Evolutionary conservation across 2,113 vertebrate genomes (phyloP).

Genomic region (Odocoileus hemionus): DNA sequence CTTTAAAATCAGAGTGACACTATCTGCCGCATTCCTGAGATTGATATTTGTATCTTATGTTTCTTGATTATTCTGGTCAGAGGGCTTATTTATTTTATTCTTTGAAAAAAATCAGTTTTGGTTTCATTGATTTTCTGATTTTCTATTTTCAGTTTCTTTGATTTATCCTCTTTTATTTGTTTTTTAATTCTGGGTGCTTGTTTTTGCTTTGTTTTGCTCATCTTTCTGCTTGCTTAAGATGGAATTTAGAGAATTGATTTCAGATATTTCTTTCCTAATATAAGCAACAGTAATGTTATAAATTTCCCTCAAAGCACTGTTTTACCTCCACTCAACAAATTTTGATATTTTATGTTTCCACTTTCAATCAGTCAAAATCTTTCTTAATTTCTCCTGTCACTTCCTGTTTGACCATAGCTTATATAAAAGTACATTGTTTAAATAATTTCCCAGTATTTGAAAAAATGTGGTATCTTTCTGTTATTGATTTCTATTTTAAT

Average conservation of each 20-base stretch:
- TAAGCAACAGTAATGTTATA: not conserved
- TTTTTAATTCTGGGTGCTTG: not conserved
- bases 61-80: not conserved
- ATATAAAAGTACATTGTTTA: not conserved
- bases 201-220: not conserved
- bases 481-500: not conserved
- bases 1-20: not conserved
- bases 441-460: conserved; percentile 21
- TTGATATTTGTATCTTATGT: not conserved
- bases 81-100: not conserved
- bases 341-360: not conserved
- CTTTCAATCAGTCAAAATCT: conserved; percentile 12
- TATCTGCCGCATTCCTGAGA: not conserved
- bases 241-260: not conserved
- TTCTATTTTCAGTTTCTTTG: not conserved
- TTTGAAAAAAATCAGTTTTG: not conserved
- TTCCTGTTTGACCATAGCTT: not conserved
- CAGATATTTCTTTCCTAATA: not conserved
- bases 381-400: not conserved
- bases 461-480: not conserved
- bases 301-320: not conserved
- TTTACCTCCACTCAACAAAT: not conserved
- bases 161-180: not conserved
- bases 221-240: not conserved
- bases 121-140: not conserved